A percentile compares a stretch with the other conserved stretches of the same genome.
These are phyloP conservation scores for Bombyx huttoni DNA, from an alignment of 2,888 invertebrate genomes.

Conservation along the genomic window DNA sequence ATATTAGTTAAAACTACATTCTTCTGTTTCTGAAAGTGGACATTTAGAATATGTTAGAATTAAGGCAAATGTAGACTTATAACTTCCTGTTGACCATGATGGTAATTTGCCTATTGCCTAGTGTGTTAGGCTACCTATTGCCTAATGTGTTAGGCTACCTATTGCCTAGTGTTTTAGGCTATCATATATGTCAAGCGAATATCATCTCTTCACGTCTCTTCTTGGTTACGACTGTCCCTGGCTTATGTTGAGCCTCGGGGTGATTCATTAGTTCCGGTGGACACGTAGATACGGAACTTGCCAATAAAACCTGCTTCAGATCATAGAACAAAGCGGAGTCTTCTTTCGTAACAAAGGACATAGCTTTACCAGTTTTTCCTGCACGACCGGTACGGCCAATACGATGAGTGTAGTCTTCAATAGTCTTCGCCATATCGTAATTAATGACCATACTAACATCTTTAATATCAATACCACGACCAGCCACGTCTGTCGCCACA, in stretches of 20 bases:
- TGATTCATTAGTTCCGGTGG: constrained; percentile 98
- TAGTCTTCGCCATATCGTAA: constrained; percentile 99
- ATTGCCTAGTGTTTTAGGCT: not conserved
- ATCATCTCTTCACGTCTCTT: constrained; percentile 95
- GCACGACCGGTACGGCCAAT: constrained; percentile 99
- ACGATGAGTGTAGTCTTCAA: constrained; percentile 98
- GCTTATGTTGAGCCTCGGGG: constrained; percentile 98
- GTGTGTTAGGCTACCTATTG: no score
- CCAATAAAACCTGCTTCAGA: constrained; percentile 90
- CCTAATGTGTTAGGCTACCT: no score
- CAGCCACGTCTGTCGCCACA: constrained; percentile 99
- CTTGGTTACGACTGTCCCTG: constrained; percentile 94
- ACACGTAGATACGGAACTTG: constrained; percentile 94
- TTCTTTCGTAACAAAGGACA: constrained; percentile 97
- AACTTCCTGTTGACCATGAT: no score
- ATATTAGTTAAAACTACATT: no score
- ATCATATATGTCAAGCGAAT: constrained; percentile 79
- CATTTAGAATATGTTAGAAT: no score
- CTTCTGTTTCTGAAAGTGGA: no score
- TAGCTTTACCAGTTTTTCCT: constrained; percentile 96
- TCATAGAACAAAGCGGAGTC: constrained; percentile 97
- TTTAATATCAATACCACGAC: constrained; percentile 99
- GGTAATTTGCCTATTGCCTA: no score
- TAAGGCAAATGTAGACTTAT: no score
- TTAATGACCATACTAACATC: constrained; percentile 99